These are phyloP conservation scores for Acrossocheilus wenchowensis DNA, from an alignment of 2,797 vertebrate genomes.

Conservation along the genomic window DNA sequence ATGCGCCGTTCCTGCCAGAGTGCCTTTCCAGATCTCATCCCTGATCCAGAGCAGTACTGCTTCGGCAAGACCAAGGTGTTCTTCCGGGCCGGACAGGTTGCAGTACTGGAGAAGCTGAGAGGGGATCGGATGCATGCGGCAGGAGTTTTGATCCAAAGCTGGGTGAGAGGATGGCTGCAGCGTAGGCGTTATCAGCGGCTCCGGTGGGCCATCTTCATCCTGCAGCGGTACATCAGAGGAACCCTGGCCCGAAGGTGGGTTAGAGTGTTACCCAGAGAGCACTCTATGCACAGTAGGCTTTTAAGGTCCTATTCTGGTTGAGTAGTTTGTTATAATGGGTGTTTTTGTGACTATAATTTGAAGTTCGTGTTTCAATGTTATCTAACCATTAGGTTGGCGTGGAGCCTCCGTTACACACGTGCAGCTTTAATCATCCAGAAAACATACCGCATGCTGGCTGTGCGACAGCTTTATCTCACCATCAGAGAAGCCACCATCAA, in stretches of 20 bases:
- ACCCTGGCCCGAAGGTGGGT: slow-evolving; percentile 76
- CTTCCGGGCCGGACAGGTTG: slow-evolving; percentile 81
- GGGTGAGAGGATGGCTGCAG: slow-evolving; percentile 78
- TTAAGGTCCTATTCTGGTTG: background rate
- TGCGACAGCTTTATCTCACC: slow-evolving; percentile 68
- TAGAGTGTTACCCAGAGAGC: background rate
- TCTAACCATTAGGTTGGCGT: slow-evolving; percentile 63
- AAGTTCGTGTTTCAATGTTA: slow-evolving; percentile 1
- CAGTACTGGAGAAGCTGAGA: slow-evolving; percentile 79
- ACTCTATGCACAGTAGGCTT: background rate
- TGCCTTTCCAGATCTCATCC: slow-evolving; percentile 73
- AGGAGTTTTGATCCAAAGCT: slow-evolving; percentile 77
- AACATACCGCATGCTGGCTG: slow-evolving; percentile 73
- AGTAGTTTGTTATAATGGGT: background rate
- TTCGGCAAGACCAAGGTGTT: slow-evolving; percentile 83
- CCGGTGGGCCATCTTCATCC: slow-evolving; percentile 61
- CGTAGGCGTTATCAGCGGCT: slow-evolving; percentile 61
- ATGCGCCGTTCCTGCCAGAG: slow-evolving; percentile 66
- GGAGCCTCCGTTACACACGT: slow-evolving; percentile 70
- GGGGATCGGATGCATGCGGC: slow-evolving; percentile 70
- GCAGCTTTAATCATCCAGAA: slow-evolving; percentile 81
- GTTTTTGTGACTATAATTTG: background rate
- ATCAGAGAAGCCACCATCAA: slow-evolving; percentile 71
- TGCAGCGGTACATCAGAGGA: slow-evolving; percentile 77
- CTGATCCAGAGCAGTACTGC: slow-evolving; percentile 75